Base-by-base conservation (phyloP, 1,140 invertebrate species). In the Apis laboriosa region DNA sequence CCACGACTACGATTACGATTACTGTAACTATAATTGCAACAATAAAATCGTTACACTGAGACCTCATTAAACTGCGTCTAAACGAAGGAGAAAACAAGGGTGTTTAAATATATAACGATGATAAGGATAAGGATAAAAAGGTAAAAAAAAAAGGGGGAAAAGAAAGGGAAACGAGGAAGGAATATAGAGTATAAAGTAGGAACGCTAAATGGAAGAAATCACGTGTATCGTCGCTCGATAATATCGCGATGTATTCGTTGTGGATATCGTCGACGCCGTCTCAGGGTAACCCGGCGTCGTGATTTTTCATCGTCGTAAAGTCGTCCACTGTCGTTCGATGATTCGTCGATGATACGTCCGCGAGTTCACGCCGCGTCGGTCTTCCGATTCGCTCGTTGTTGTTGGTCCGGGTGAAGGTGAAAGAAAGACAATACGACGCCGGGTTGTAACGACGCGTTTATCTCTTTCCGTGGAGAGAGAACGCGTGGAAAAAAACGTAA, bases 21-120 rank as follows among this genome's bases (percentile, higher is more conserved):
- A 92, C 88, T 90, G 89, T 92, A 92, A 93, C 91, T 93, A 93
- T 86, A 93, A 92, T 89, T 93, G 92, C 92, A 93, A 93, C 92
- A 94, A 93, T 92, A 94, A 93, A 92, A 93, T 88, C 90, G 92
- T 92, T 91, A 91, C 92, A 88, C 88, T 93, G 90, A 93, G 93
- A 93, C 92, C 92, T 93, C 93, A 94, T 92, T 94, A 92, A 80
- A 28, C 84, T 86, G 91, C 91, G 90, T 91, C 88, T 66, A 28
- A 74, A 56, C 15, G 17, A 84, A 58, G 79, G 58, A 60, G 51
- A 68, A 24, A 53, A 51, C 56, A 77, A 55, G 55, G 49, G 43
- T 15, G 24, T n/a, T 55, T 56, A 67, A n/a, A 43, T 43, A 43
- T 43, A 43, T 43, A 34, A 75, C 15, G 34, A 67, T 9, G n/a